Conservation (phyloP, 1,140 invertebrate genomes). For the Drosophila quadrilineata region DNA sequence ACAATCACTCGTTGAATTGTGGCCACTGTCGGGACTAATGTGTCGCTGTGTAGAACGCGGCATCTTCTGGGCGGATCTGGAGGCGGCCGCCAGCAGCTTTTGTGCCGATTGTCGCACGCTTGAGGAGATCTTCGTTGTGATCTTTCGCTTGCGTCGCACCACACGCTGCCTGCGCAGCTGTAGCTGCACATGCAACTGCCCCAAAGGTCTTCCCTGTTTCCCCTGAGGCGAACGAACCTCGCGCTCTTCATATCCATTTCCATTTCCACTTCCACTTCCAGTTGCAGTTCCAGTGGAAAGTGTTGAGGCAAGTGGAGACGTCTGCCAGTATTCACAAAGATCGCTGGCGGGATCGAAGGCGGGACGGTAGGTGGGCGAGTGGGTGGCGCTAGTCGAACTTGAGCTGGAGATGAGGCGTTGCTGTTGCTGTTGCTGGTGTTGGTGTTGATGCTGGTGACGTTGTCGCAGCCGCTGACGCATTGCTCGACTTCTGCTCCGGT, state of each 20-base stretch:
- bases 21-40: conserved; percentile 76
- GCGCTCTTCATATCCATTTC: conserved; percentile 50
- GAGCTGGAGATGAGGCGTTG: conserved; percentile 30
- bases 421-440: conserved; percentile 27
- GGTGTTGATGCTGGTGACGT: conserved; percentile 44
- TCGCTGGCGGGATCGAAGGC: conserved; percentile 69
- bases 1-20: conserved; percentile 63
- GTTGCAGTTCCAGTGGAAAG: conserved; percentile 1
- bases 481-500: background rate
- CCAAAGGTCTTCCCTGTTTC: conserved; percentile 14
- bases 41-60: conserved; percentile 35
- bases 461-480: background rate
- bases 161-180: conserved; percentile 67
- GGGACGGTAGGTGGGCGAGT: conserved; percentile 61
- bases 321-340: conserved; percentile 57
- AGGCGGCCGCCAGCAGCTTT: conserved; percentile 56
- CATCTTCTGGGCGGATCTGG: conserved; percentile 38
- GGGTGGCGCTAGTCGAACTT: conserved; percentile 1
- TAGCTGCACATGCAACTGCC: too few species aligned
- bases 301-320: background rate
- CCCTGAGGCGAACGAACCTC: conserved; percentile 61
- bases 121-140: conserved; percentile 52
- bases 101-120: conserved; percentile 67
- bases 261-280: background rate
- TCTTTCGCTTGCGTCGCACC: conserved; percentile 71